These are phyloP conservation scores for Oryctolagus cuniculus DNA, from an alignment of 2,113 vertebrate species.

Conservation along the genomic window mOryCun1.1 NC_091453.1:122296001-122296500, in stretches of 20 bases:
- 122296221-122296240: not conserved
- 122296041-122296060: not conserved
- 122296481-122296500: not conserved
- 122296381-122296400: not conserved
- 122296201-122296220: not conserved
- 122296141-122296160: not conserved
- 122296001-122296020: not conserved
- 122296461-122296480: not conserved
- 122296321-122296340: not conserved
- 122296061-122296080: not conserved
- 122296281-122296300: not conserved
- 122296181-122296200: not conserved
- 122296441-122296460: no score
- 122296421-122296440: not conserved
- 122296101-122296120: not conserved
- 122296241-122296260: no score
- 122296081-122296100: not conserved
- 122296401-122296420: not conserved
- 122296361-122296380: not conserved
- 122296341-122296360: not conserved
- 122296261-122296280: not conserved
- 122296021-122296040: not conserved
- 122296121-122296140: not conserved
- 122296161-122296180: not conserved
- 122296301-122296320: not conserved